Conservation (phyloP, 1,140 invertebrate species). For the Drosophila cardini region DNA sequence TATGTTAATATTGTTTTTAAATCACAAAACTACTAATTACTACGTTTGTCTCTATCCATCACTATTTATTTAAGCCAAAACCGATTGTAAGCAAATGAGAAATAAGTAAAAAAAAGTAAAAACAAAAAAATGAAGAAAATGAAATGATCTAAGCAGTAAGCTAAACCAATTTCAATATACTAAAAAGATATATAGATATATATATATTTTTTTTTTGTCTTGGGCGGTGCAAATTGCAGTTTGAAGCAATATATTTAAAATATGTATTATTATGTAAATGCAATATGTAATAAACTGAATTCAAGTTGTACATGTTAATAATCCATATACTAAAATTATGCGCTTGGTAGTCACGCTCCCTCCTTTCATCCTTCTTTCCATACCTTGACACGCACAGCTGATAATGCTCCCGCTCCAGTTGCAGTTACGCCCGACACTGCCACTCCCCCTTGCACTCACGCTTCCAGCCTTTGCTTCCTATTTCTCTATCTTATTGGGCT, state of each 20-base stretch:
- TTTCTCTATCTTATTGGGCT: not conserved
- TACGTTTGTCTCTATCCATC: not conserved
- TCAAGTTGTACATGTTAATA: conserved; percentile 37
- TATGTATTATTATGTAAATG: conserved; percentile 43
- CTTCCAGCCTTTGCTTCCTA: not conserved
- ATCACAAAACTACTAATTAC: conserved; percentile 27
- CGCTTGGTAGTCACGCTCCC: conserved; percentile 11
- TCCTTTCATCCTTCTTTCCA: not conserved
- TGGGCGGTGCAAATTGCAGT: conserved; percentile 39
- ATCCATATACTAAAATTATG: conserved; percentile 2
- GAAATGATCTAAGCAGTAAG: conserved; percentile 11
- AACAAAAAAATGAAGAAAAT: too few species aligned
- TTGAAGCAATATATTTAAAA: conserved; percentile 22
- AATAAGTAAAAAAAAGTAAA: too few species aligned
- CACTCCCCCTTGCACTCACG: conserved; percentile 3
- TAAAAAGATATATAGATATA: not conserved
- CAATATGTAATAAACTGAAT: conserved; percentile 41
- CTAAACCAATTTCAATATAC: not conserved
- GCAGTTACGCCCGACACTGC: conserved; percentile 4
- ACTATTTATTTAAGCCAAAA: conserved; percentile 21
- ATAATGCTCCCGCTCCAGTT: not conserved
- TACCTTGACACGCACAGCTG: not conserved
- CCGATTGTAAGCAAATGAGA: conserved; percentile 6
- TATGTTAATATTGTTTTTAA: not conserved
- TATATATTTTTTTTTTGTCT: conserved; percentile 18